Evolutionary conservation across 2,888 invertebrate species (phyloP), one percentile per base, ranked within the genome.

Genomic region (Nebria salina): DNA sequence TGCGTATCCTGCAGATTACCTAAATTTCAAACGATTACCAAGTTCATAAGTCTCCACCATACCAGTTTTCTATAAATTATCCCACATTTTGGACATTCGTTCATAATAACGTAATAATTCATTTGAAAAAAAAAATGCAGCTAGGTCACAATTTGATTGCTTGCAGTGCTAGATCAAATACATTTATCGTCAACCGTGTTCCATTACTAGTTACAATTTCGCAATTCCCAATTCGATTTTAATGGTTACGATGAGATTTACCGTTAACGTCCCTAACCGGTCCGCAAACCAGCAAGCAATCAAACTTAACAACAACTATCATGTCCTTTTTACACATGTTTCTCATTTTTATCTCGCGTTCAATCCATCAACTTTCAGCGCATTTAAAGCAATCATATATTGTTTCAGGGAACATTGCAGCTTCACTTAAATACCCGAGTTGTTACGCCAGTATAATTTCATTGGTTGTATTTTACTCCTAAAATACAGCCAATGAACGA

Each of bases 161-260:
- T 20, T 20, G 1, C 20, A 20, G 20, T 20, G 20, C 20, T 20
- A 20, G 20, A 20, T 20, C 20, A 20, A 20, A 20, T 1, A 20
- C 20, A 20, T 20, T 20, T 20, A 20, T 20, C 20, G 20, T 20
- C 20, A 20, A 20, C 20, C 20, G 20, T 20, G 34, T 34, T 34
- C 34, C 34, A 5, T 34, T 34, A 34, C 34, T 66, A 66, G 8
- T 15, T 13, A 7, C 66, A 11, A n/a, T 66, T 72, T 72, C 34
- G 25, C 34, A 34, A 34, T 41, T 73, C 26, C 75, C 25, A 75
- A 25, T 74, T 79, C 72, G 64, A 25, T 73, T 75, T 68, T 79
- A 79, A 79, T 75, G 79, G 79, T 42, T 66, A 65, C 79, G 15
- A 75, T 79, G 79, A 68, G 79, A 79, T 75, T 79, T 79, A 75